Conservation (phyloP, 2,797 vertebrate genomes). For the Acropternis orthonyx region DNA sequence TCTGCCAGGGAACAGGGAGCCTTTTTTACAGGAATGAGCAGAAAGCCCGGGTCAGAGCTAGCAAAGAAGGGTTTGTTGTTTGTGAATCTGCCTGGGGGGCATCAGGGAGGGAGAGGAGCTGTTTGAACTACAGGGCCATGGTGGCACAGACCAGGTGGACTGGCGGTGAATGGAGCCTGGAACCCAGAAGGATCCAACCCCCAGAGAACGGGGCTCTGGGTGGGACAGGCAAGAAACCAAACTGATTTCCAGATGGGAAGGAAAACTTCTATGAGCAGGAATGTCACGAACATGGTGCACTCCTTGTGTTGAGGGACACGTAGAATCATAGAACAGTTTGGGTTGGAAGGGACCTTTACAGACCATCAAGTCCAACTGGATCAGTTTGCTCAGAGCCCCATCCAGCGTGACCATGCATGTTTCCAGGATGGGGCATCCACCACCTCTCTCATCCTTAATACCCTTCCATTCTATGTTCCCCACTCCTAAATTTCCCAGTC, state of each 20-base stretch:
- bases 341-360: background rate
- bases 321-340: background rate
- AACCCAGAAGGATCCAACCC: background rate
- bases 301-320: background rate
- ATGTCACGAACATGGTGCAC: background rate
- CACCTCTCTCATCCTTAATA: background rate
- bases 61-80: background rate
- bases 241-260: background rate
- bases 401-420: background rate
- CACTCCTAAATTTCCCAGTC: background rate
- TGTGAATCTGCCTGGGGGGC: background rate
- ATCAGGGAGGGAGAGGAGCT: background rate
- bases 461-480: background rate
- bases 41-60: background rate
- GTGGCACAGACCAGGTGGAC: background rate
- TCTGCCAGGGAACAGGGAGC: background rate
- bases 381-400: background rate
- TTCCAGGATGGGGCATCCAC: background rate
- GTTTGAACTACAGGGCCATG: background rate
- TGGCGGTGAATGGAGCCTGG: background rate
- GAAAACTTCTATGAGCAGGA: background rate
- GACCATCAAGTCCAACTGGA: background rate
- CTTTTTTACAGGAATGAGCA: background rate
- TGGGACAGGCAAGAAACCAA: background rate
- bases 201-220: background rate